Conservation (phyloP, 2,113 vertebrate genomes). For the Syngnathus typhle region DNA sequence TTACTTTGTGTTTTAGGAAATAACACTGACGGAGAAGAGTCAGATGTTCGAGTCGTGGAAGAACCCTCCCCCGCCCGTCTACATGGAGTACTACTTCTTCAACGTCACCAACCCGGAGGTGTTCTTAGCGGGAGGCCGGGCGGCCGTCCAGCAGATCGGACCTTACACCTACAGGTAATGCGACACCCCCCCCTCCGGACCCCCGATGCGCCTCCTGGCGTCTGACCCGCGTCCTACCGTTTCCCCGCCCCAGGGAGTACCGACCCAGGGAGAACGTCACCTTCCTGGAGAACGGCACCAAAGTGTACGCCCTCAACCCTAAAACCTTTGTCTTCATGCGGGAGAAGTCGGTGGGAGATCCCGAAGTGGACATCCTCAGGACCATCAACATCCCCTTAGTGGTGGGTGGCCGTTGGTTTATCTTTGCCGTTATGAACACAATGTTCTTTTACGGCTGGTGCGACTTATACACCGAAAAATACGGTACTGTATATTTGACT, state of each 20-base stretch:
- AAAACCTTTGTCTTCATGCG: slow-evolving; percentile 85
- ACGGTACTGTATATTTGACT: not conserved
- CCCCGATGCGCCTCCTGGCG: not conserved
- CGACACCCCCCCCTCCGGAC: not conserved
- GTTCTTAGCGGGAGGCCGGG: slow-evolving; percentile 78
- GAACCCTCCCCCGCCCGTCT: slow-evolving; percentile 85
- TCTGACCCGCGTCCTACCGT: not conserved
- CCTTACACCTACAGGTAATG: slow-evolving; percentile 91
- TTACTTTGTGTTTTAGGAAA: slow-evolving; percentile 65
- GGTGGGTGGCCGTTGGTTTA: slow-evolving; percentile 70
- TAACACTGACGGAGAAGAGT: slow-evolving; percentile 82
- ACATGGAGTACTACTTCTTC: slow-evolving; percentile 96
- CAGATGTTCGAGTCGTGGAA: slow-evolving; percentile 84
- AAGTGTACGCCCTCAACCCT: slow-evolving; percentile 83
- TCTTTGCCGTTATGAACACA: not conserved
- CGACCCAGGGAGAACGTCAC: slow-evolving; percentile 81
- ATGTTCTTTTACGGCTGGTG: not conserved
- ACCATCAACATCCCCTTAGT: slow-evolving; percentile 91
- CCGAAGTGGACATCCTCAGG: slow-evolving; percentile 77
- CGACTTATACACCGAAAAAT: too few relatives aligned
- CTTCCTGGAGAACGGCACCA: slow-evolving; percentile 88
- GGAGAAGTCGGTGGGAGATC: slow-evolving; percentile 82
- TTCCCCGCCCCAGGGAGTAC: slow-evolving; percentile 76
- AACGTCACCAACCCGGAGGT: slow-evolving; percentile 88
- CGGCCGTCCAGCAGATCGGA: slow-evolving; percentile 82